Percentiles rank a stretch among this genome's conserved stretches.
phyloP scores from a whole-genome alignment of 2,113 vertebrate species.

The Charina bottae region DNA sequence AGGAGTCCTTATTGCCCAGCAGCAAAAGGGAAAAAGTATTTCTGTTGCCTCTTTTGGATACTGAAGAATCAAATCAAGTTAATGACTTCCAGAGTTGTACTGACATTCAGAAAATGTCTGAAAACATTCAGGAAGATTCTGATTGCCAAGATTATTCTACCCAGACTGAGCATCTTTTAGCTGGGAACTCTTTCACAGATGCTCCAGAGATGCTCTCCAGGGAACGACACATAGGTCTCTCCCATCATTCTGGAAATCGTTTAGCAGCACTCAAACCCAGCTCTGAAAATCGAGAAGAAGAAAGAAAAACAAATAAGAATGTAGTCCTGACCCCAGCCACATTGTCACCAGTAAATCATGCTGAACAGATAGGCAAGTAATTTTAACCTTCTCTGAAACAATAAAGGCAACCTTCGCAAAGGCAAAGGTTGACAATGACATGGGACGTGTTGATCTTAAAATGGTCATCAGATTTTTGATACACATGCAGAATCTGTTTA shows the following conservation, averaged over 20 bases:
- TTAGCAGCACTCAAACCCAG: slow-evolving; percentile 28
- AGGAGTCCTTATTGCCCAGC: slow-evolving; percentile 37
- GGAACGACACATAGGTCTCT: slow-evolving; percentile 4
- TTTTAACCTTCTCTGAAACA: background rate
- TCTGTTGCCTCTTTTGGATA: slow-evolving; percentile 52
- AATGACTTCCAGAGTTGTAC: slow-evolving; percentile 47
- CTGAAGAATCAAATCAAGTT: slow-evolving; percentile 40
- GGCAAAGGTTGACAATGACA: background rate
- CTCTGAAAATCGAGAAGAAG: slow-evolving; percentile 49
- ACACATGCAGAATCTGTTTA: background rate
- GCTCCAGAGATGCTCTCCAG: background rate
- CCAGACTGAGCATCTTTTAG: slow-evolving; percentile 40
- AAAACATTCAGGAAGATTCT: slow-evolving; percentile 28
- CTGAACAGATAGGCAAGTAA: slow-evolving; percentile 68
- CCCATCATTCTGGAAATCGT: slow-evolving; percentile 36
- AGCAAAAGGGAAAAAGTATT: slow-evolving; percentile 29
- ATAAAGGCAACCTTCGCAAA: background rate
- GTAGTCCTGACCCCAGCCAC: slow-evolving; percentile 44
- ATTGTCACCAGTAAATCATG: slow-evolving; percentile 50
- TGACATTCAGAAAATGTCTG: slow-evolving; percentile 23
- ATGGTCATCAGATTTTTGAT: background rate
- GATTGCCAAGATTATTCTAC: slow-evolving; percentile 39
- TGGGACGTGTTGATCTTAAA: background rate
- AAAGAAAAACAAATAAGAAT: slow-evolving; percentile 47
- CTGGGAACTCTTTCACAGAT: slow-evolving; percentile 12